These are phyloP conservation scores for Tupaia tana DNA, from an alignment of 2,113 vertebrate genomes.

Conservation along the genomic window DNA sequence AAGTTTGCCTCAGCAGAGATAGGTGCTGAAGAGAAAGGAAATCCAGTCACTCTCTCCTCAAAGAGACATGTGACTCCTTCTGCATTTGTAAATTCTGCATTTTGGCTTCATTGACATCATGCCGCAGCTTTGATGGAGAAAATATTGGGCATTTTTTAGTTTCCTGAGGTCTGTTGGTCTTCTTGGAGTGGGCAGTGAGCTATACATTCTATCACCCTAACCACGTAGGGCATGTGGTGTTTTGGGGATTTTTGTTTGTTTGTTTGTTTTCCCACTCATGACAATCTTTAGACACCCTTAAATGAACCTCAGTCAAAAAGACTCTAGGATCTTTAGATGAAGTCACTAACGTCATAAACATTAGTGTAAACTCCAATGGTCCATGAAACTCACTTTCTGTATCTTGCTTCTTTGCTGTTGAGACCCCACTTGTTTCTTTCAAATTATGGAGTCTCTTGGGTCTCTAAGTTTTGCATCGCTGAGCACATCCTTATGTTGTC, in stretches of 20 bases:
- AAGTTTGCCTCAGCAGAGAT: constrained; percentile 24
- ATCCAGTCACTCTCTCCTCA: not conserved
- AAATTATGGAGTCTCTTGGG: not conserved
- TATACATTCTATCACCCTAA: not conserved
- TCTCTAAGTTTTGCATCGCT: not conserved
- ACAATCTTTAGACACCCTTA: not conserved
- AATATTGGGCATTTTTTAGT: not conserved
- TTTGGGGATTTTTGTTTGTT: too few species aligned
- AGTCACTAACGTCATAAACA: not conserved
- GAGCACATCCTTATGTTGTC: not conserved
- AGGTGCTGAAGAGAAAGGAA: constrained; percentile 40
- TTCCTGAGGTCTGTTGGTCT: not conserved
- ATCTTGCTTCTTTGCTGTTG: not conserved
- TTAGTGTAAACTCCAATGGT: too few species aligned
- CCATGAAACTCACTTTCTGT: not conserved
- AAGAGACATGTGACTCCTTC: not conserved
- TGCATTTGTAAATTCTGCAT: not conserved
- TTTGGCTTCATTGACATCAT: not conserved
- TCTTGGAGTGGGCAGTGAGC: not conserved
- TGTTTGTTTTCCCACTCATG: not conserved
- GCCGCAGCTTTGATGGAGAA: not conserved
- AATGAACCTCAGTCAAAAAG: not conserved
- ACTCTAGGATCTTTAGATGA: not conserved
- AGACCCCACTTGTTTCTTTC: not conserved
- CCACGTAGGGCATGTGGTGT: not conserved